phyloP scores from a whole-genome alignment of 2,113 vertebrate species.

The Centrocercus urophasianus region DNA sequence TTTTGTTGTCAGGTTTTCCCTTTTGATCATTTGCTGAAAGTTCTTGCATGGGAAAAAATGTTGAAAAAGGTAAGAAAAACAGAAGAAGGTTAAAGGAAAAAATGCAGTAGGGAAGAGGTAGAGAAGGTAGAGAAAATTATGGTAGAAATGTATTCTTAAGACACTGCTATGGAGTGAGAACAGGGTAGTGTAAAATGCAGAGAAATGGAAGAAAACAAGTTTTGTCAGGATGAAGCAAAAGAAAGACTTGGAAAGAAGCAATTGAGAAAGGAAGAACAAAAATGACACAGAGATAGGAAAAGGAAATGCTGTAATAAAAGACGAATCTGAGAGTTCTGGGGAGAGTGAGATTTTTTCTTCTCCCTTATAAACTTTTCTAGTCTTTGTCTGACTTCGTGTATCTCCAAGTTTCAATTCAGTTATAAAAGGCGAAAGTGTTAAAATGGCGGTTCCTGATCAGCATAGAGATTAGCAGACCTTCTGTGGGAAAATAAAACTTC shows the following conservation, averaged over 20 bases:
- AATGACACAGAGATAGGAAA: neutral
- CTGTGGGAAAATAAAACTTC: neutral
- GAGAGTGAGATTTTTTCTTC: neutral
- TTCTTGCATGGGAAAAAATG: conserved; percentile 27
- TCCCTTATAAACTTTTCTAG: neutral
- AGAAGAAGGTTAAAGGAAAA: neutral
- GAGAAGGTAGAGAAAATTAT: neutral
- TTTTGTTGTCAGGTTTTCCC: conserved; percentile 7
- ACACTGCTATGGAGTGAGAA: neutral
- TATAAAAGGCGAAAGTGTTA: neutral
- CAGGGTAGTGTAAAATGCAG: neutral
- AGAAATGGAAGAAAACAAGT: fast-evolving
- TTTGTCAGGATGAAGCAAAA: neutral
- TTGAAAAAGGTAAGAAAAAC: neutral
- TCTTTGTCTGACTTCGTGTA: neutral
- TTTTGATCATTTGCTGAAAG: conserved; percentile 59
- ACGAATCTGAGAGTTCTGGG: neutral
- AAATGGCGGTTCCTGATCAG: neutral
- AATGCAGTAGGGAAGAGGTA: neutral
- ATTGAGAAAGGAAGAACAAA: neutral
- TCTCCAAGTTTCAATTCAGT: neutral
- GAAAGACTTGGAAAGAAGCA: neutral
- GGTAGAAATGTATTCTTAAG: neutral
- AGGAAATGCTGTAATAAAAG: neutral
- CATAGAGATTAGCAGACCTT: neutral